Base-by-base conservation (phyloP, 1,140 invertebrate species). In the Caerostris darwini region DNA sequence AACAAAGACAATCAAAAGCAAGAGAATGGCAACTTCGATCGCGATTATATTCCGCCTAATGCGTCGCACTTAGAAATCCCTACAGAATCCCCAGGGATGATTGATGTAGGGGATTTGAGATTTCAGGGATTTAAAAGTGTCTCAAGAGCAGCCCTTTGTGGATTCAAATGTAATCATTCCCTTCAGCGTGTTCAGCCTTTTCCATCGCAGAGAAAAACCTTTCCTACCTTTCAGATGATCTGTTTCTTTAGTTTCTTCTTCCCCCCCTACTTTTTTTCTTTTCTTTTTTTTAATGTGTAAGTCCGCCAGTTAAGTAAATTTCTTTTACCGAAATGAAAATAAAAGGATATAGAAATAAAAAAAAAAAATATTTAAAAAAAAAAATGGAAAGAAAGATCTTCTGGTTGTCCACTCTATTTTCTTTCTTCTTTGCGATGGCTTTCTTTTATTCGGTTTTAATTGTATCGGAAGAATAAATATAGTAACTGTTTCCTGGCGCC, bases 111-210 rank as follows among this genome's bases (percentile, higher is more conserved):
- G 92, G 92, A 94, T 94, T 94, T 88, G 92, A 94, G 92, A 94
- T 94, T 94, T 94, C 71, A 82, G 85, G 92, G 92, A 94, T 94
- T 94, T 94, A 94, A 94, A 94, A 94, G 92, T 94, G 86, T 94
- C 92, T 94, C 92, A 88, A 94, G 92, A 88, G 67, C 92, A 94
- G 92, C 92, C 92, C 92, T 94, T 94, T 94, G 92, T 94, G 92
- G 92, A 94, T 94, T 94, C 92, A 94, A 94, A 94, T 94, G 92
- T 88, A 94, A 94, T 94, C 92, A 94, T 94, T 94, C 92, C 92
- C 92, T 94, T 94, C 92, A 94, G 92, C 92, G 86, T 89, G 82
- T 86, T 92, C 91, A 92, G 91, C 91, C 82, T 92, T 92, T 69
- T 69, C 91, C 91, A 86, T 56, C 91, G 67, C 57, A 82, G n/a